Base-by-base conservation (phyloP, 2,797 vertebrate species). In the Rhinella marina region DNA sequence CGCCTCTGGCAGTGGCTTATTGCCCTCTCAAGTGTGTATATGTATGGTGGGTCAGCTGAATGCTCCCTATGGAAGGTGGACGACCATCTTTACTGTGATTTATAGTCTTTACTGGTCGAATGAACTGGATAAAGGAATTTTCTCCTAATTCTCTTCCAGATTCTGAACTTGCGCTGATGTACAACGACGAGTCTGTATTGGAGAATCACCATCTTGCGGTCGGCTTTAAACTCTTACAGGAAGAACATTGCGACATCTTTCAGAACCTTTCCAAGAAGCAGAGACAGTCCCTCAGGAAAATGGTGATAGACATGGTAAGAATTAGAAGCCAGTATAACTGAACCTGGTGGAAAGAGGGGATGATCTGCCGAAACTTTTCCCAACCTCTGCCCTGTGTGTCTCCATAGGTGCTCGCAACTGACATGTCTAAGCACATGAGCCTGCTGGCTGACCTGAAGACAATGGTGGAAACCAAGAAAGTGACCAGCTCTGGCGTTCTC, bases 351-450 rank as follows among this genome's bases (percentile, higher is more conserved):
- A 14, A 48, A 17, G 21, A 16, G 79, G 29, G 32, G 8, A 19
- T 12, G 23, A 81, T 81, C 12, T 14, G 27, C 14, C 9, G 0
- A 41, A 52, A 62, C n/a, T 8, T 81, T 48, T 50, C 7, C 7
- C 48, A 66, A 81, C 23, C 41, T 87, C 84, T 32, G 5, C 16
- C 13, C 50, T 54, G 5, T 76, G 8, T 81, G 59, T 78, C 29
- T 64, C 52, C 64, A 89, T 90, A 99, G 98, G 98, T 99, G 2
- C 93, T 99, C 93, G 98, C 98, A 0, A 99, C 98, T 0, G 98
- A 99, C 91, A 99, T 99, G 98, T 99, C 98, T 27, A 99, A 99
- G 91, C 98, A 99, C 90, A 99, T 99, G 98, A 98, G 97, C 86
- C 94, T 99, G 87, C 91, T 99, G 90, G 98, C 98, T 11, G 96